Conservation (phyloP, 2,797 vertebrate genomes). For the Hipposideros larvatus region DNA sequence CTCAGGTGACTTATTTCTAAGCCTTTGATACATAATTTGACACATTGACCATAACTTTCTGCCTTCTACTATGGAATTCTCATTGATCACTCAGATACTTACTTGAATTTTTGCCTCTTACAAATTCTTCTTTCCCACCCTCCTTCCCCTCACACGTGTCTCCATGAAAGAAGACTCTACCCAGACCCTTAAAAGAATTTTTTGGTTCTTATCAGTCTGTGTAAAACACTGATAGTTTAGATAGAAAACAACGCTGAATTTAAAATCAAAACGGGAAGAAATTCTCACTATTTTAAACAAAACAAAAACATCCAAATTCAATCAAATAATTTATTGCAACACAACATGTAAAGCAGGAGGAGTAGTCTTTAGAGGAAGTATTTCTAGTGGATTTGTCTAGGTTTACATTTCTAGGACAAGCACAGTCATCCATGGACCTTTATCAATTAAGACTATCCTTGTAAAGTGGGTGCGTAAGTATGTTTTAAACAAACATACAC, state of each 20-base stretch:
- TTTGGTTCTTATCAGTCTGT: slow-evolving; percentile 13
- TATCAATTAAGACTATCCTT: neutral
- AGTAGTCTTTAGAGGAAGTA: neutral
- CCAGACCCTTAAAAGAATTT: neutral
- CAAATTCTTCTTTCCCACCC: neutral
- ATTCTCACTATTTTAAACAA: slow-evolving; percentile 31
- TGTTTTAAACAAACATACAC: neutral
- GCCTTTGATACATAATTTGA: neutral
- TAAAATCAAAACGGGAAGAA: neutral
- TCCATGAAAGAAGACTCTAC: neutral
- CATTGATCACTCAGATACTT: slow-evolving; percentile 39
- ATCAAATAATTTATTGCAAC: neutral
- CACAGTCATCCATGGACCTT: neutral
- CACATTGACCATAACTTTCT: neutral
- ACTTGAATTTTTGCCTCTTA: neutral
- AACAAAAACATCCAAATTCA: neutral
- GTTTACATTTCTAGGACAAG: neutral
- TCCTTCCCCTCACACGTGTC: neutral
- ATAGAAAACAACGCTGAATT: slow-evolving; percentile 49
- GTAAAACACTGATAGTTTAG: slow-evolving; percentile 40
- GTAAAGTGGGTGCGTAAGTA: neutral
- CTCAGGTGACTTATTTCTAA: neutral
- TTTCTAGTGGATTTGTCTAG: neutral
- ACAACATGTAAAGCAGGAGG: neutral
- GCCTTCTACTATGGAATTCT: neutral